Evolutionary conservation across 64 coral and sea anemone genomes (phyloP).

Genomic region (Montipora foliosa): DNA sequence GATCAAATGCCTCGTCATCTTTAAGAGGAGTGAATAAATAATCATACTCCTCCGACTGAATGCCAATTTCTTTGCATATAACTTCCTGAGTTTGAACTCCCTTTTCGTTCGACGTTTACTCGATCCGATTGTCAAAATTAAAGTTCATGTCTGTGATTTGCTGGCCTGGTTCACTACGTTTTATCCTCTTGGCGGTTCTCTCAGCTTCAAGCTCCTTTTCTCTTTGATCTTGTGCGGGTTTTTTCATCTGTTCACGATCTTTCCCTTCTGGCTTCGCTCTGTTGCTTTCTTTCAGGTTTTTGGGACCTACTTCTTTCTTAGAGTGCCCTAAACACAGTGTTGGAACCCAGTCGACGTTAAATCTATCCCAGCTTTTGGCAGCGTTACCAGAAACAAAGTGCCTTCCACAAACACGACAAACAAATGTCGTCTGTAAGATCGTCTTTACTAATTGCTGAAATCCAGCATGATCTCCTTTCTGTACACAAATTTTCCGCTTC

Average conservation of each 20-base stretch:
- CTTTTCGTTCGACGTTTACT: not conserved
- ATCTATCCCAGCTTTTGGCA: not conserved
- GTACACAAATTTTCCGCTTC: not conserved
- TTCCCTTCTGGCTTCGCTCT: not conserved
- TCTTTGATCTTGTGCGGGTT: not conserved
- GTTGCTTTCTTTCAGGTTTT: not conserved
- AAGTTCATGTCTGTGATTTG: constrained; percentile 7
- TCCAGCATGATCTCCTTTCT: not conserved
- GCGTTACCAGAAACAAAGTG: not conserved
- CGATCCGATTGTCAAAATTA: not conserved
- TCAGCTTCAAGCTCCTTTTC: not conserved
- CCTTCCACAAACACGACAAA: not conserved
- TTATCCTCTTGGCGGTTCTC: not conserved
- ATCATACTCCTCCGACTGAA: not conserved
- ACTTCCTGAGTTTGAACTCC: constrained; percentile 4
- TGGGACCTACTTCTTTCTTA: not conserved
- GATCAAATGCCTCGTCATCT: not conserved
- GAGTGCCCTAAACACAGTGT: not conserved
- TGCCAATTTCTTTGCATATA: not conserved
- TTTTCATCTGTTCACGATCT: not conserved
- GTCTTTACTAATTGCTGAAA: not conserved
- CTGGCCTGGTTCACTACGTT: not conserved
- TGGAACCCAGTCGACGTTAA: not conserved
- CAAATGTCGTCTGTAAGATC: not conserved
- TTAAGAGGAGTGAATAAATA: not conserved